Conservation (phyloP, 2,888 invertebrate species). For the Tenthredo scrophulariae region DNA sequence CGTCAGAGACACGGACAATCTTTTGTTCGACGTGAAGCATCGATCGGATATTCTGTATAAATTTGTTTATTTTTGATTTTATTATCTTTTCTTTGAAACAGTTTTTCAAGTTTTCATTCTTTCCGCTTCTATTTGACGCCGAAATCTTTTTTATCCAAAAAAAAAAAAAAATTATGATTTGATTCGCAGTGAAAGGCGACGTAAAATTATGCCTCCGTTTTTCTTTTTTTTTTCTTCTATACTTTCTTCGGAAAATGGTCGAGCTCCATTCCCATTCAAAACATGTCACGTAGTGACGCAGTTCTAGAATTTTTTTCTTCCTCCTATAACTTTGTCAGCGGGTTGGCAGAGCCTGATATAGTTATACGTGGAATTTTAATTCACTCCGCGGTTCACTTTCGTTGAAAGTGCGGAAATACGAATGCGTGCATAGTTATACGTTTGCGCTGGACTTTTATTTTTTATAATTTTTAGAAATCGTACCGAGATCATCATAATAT, state of each 20-base stretch:
- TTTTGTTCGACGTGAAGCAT: background rate
- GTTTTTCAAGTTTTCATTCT: background rate
- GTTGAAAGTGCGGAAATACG: background rate
- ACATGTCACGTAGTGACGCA: background rate
- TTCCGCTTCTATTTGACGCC: background rate
- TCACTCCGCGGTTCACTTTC: conserved; percentile 7
- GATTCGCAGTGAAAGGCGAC: background rate
- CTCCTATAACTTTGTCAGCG: background rate
- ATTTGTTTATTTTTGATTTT: background rate
- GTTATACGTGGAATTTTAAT: background rate
- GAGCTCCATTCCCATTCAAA: background rate
- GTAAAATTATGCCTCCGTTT: background rate
- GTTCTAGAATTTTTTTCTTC: background rate
- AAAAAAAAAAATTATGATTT: background rate
- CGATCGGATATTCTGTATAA: background rate
- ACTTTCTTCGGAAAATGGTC: background rate
- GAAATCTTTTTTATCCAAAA: background rate
- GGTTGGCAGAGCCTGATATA: background rate
- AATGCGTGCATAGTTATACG: background rate
- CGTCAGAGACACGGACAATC: background rate
- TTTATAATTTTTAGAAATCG: background rate
- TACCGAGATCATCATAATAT: too few relatives aligned
- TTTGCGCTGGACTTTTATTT: background rate
- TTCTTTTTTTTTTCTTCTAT: background rate
- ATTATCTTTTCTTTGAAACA: background rate